Base-by-base conservation (phyloP, 2,113 vertebrate genomes). In the Egretta garzetta region DNA sequence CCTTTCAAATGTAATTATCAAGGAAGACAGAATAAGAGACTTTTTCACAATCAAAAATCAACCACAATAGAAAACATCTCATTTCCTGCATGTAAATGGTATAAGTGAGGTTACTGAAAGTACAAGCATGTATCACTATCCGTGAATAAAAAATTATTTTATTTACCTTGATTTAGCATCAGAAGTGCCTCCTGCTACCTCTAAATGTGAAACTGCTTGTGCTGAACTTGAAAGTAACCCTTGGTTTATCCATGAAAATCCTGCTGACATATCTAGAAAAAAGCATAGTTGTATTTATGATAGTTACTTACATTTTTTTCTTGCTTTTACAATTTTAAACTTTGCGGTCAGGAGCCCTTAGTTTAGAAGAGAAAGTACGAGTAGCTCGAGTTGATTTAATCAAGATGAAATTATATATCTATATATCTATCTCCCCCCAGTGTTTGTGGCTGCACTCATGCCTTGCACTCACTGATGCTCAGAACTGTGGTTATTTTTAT, bases 251-350 rank as follows among this genome's bases (percentile, higher is more conserved):
- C 98, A 98, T 41, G 98, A 97, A 73, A 97, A 95, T 92, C 98
- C 98, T 6, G 97, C 97, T 96, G 98, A 98, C 98, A 99, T 98
- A 88, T 98, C 99, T 99, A 96, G 43, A 70, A 94, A 28, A 83
- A 88, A 85, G 20, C 24, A 75, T 32, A 86, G 74, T 28, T 59
- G 35, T 32, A 73, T 76, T 92, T 55, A 43, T 74, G 23, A 47
- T 14, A 23, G 20, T 39, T 86, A 45, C 6, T 60, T 67, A 59
- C 1, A 1, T 33, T 30, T 88, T 88, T 74, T 76, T 47, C 26
- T 81, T 76, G 18, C 50, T 66, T 91, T 77, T 33, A 67, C 7
- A 24, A 1, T 49, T 35, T 56, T 82, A 64, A 75, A 66, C 33
- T 80, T 52, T 41, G 35, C 21, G 26, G 24, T 74, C 74, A 37